A percentile compares a stretch with the other conserved stretches of the same genome.
Conservation (phyloP, 1,140 invertebrate genomes). For the Diuraphis noxia region DNA sequence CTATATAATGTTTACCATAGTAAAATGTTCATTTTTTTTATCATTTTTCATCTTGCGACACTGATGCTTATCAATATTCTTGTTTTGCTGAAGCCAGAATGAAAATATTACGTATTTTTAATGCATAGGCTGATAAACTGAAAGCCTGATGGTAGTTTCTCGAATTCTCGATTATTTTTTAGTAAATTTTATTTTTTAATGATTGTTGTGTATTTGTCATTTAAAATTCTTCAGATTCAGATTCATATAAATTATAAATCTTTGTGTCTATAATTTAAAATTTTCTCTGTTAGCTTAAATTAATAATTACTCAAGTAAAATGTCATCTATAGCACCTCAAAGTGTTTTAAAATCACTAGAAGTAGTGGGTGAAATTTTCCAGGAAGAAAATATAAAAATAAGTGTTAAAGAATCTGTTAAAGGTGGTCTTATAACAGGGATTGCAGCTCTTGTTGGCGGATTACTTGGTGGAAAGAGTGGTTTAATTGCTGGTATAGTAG, state of each 20-base stretch:
- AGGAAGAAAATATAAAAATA: conserved; percentile 30
- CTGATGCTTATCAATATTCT: background rate
- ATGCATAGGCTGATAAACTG: too few relatives aligned
- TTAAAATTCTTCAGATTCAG: too few relatives aligned
- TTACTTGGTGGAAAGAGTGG: conserved; percentile 37
- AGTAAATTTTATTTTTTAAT: too few relatives aligned
- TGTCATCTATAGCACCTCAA: background rate
- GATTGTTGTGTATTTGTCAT: too few relatives aligned
- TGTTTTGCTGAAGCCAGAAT: background rate
- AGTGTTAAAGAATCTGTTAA: conserved; percentile 33
- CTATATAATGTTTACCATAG: too few relatives aligned
- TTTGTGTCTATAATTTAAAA: background rate
- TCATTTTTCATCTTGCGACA: background rate
- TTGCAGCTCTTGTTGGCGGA: conserved; percentile 23
- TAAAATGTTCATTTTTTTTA: background rate
- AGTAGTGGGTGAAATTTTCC: conserved; percentile 15
- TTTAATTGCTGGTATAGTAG: conserved; percentile 8
- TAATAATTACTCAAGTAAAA: background rate
- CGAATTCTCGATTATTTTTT: too few relatives aligned
- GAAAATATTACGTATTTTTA: too few relatives aligned
- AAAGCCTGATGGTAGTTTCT: too few relatives aligned
- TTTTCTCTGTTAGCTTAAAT: background rate
- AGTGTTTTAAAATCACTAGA: background rate
- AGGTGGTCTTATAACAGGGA: conserved; percentile 37
- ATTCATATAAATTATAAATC: background rate